Conservation (phyloP, 1,140 invertebrate species). For the Hesperophylax magnus region DNA sequence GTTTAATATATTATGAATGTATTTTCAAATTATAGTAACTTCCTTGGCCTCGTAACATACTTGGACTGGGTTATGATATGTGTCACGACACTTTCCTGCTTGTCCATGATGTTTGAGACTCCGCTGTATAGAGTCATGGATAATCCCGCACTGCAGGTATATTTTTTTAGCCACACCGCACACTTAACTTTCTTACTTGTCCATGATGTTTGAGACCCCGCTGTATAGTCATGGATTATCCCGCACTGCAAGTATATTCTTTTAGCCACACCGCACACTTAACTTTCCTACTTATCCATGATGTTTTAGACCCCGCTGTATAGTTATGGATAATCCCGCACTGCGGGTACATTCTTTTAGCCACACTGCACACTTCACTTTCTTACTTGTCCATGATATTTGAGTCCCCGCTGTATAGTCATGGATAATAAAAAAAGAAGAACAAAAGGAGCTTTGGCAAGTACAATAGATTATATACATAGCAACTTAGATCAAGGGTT, state of each 20-base stretch:
- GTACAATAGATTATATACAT: too few species aligned
- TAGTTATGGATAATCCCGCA: too few species aligned
- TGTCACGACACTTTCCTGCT: slow-evolving; percentile 96
- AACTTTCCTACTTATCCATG: slow-evolving; percentile 97
- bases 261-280: too few species aligned
- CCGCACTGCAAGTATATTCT: slow-evolving; percentile 72
- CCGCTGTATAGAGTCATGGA: slow-evolving; percentile 91
- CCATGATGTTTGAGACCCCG: slow-evolving; percentile 99
- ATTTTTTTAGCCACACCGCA: not conserved
- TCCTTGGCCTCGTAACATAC: slow-evolving; percentile 97
- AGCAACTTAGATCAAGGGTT: too few species aligned
- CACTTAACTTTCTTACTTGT: slow-evolving; percentile 92
- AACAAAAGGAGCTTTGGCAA: too few species aligned
- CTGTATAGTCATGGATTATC: slow-evolving; percentile 88
- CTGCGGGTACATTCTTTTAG: too few species aligned
- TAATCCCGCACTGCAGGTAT: slow-evolving; percentile 77
- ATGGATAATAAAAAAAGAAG: too few species aligned
- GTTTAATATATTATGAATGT: slow-evolving; percentile 8
- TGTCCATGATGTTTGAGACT: slow-evolving; percentile 99
- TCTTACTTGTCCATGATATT: too few species aligned
- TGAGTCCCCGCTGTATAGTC: too few species aligned
- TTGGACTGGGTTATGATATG: slow-evolving; percentile 99
- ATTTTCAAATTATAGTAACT: slow-evolving; percentile 79
- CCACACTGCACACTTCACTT: too few species aligned
- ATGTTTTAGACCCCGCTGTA: slow-evolving; percentile 99